Evolutionary conservation across 1,140 invertebrate species (phyloP), one percentile per base, ranked within the genome.

Genomic region (Oncopeltus fasciatus): DNA sequence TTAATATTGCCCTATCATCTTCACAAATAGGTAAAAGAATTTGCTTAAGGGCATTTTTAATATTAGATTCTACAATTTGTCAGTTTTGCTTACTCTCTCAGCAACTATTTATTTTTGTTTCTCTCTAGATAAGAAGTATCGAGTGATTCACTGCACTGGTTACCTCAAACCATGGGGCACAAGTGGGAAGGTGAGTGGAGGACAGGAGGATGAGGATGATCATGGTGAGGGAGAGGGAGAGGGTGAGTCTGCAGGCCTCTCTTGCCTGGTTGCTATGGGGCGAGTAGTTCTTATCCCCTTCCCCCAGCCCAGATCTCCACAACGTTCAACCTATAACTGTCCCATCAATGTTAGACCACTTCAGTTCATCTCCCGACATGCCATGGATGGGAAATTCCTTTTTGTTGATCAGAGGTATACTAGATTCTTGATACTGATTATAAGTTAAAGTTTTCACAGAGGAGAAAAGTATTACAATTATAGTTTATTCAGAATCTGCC

Each of bases 121-220:
- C 65, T 61, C 68, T 71, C 27, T 72, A 86, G 85, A 88, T 71
- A 80, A 81, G 71, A 88, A 84, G 67, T 92, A 87, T 70, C 82
- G 78, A 66, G 83, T 90, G 18, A 87, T 92, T 61, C 88, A 92
- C 70, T 92, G 88, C 70, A 91, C 87, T 43, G 92, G 92, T 1
- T 95, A 95, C 71, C 74, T 96, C 8, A 95, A 95, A 70, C 91
- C 90, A 0, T 95, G 90, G 91, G 81, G 86, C 3, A 84, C 88
- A 5, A 82, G 84, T 1, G n/a, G n/a, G n/a, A 90, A 90, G 74
- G 80, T 87, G 49, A 78, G 79, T 9, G 71, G 82, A 62, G 84
- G 83, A 65, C 84, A 82, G 64, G 65, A 67, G 28, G 69, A 47
- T 11, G 76, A 77, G 57, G n/a, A n/a, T n/a, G n/a, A n/a, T n/a